Conservation (phyloP, 2,113 vertebrate genomes). For the Triplophysa siluroides region DNA sequence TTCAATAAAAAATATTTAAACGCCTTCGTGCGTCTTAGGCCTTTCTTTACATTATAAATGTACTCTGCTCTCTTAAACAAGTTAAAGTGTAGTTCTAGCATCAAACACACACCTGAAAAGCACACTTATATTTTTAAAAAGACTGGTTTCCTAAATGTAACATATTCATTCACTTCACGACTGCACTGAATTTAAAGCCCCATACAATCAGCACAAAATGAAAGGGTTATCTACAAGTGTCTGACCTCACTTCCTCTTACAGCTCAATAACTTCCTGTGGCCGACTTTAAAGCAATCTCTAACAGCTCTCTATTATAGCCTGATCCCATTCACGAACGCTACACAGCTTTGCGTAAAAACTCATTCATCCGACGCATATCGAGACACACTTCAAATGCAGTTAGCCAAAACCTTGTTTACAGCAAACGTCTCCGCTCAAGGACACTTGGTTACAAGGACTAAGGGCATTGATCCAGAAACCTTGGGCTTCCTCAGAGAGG, state of each 20-base stretch:
- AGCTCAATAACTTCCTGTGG: neutral
- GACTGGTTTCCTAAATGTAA: constrained; percentile 3
- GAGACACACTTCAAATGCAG: neutral
- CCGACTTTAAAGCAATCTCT: neutral
- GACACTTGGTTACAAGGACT: constrained; percentile 1
- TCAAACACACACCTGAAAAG: neutral
- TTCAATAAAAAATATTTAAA: no score
- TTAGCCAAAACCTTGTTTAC: neutral
- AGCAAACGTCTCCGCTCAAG: neutral
- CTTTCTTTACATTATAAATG: neutral
- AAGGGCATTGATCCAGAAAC: neutral
- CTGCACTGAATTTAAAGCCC: neutral
- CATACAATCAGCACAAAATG: neutral
- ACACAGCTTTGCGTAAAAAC: neutral
- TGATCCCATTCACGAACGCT: neutral
- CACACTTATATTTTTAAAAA: no score
- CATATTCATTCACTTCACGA: neutral
- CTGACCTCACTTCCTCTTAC: neutral
- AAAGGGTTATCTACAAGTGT: neutral
- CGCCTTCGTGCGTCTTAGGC: no score
- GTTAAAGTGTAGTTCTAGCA: neutral
- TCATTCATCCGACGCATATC: neutral
- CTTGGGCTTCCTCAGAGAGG: neutral
- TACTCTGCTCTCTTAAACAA: neutral
- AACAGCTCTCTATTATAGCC: neutral